Evolutionary conservation across 1,140 invertebrate species (phyloP), one percentile per base, ranked within the genome.

Genomic region (Plutomurus gul): DNA sequence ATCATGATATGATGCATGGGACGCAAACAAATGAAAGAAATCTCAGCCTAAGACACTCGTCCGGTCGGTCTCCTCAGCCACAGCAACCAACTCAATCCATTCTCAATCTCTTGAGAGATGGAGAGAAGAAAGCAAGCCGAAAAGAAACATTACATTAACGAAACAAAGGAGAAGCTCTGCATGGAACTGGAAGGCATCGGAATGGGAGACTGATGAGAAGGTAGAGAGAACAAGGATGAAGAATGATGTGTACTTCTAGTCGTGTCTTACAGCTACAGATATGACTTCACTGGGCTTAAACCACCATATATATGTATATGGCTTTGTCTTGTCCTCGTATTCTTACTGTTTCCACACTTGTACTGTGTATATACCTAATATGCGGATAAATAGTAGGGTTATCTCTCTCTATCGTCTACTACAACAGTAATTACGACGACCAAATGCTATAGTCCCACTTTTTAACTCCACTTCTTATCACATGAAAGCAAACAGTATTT

Each of bases 101-200:
- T 30, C n/a, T n/a, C 36, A 65, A 65, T 65, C 27, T 65, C 27
- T 56, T n/a, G n/a, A n/a, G n/a, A n/a, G n/a, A n/a, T n/a, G n/a
- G n/a, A n/a, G 20, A 56, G 36, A 65, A 65, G 56, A 65, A 65
- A 65, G 56, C 56, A 65, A 65, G 56, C 56, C 56, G 56, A 65
- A 65, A 65, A 30, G 27, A n/a, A 65, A 65, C 30, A 65, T 18
- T 16, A 33, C 56, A 65, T 65, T 65, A 33, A 33, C 30, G 30
- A 65, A 65, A 65, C 27, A 65, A 65, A n/a, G 36, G 56, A 65
- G 56, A 27, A 65, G 56, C 56, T 33, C 56, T 65, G 56, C 56
- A 65, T 65, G 56, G 56, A 65, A 65, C 56, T 33, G 56, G 56
- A 33, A 65, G 56, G 36, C 13, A 33, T 65, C 56, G 56, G 56